These are phyloP conservation scores for Rhadinocentrus ornatus DNA, from an alignment of 2,797 vertebrate species.

Conservation along the genomic window DNA sequence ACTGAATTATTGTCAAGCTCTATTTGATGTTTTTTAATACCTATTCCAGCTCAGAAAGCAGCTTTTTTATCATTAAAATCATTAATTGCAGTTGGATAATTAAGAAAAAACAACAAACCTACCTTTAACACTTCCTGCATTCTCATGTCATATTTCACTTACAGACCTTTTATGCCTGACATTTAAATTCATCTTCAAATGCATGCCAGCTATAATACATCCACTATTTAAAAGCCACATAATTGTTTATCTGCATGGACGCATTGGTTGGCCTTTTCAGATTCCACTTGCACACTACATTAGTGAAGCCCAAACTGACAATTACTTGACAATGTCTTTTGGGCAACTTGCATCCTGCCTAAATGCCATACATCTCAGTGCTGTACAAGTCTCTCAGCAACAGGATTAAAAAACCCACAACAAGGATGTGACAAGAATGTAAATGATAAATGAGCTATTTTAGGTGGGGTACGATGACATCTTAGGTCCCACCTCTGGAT, in stretches of 20 bases:
- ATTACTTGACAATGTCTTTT: constrained; percentile 82
- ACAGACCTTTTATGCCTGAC: constrained; percentile 78
- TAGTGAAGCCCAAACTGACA: constrained; percentile 83
- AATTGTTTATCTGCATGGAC: constrained; percentile 85
- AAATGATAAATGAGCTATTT: too few relatives aligned
- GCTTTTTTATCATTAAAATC: not conserved
- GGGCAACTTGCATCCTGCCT: constrained; percentile 75
- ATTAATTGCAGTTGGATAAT: not conserved
- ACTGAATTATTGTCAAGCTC: too few relatives aligned
- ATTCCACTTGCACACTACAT: constrained; percentile 81
- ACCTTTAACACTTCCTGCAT: constrained; percentile 39
- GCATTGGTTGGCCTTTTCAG: constrained; percentile 83
- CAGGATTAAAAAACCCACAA: constrained; percentile 40
- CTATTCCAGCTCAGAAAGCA: not conserved
- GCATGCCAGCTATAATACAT: constrained; percentile 78
- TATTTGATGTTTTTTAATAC: too few relatives aligned
- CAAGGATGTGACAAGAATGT: constrained; percentile 16
- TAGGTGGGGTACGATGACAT: too few relatives aligned
- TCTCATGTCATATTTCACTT: constrained; percentile 63
- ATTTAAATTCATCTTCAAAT: constrained; percentile 82
- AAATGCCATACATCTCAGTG: constrained; percentile 77
- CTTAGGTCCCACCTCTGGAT: too few relatives aligned
- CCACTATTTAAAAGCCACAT: constrained; percentile 80
- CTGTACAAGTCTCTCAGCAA: constrained; percentile 64
- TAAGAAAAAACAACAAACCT: not conserved